These are phyloP conservation scores for Ochlodes sylvanus DNA, from an alignment of 2,888 invertebrate genomes.

Conservation along the genomic window DNA sequence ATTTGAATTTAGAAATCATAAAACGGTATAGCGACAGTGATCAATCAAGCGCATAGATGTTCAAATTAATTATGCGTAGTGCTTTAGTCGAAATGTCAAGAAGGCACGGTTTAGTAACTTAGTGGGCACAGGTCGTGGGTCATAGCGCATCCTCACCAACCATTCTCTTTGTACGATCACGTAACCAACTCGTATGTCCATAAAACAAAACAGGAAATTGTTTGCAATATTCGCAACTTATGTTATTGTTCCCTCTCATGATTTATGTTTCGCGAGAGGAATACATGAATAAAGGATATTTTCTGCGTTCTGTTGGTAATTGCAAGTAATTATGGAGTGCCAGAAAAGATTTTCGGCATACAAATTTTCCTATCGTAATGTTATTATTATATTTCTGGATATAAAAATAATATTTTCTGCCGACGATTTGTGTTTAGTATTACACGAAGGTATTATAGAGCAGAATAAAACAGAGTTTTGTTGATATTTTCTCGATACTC, in stretches of 20 bases:
- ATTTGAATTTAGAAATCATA: slow-evolving; percentile 33
- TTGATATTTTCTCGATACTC: too few relatives aligned
- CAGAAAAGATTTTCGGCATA: slow-evolving; percentile 18
- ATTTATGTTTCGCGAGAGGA: slow-evolving; percentile 22
- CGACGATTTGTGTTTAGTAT: background rate
- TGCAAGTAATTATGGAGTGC: slow-evolving; percentile 24
- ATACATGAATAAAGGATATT: slow-evolving; percentile 22
- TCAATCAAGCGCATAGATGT: slow-evolving; percentile 47
- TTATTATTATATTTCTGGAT: slow-evolving; percentile 1
- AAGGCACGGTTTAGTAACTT: slow-evolving; percentile 43
- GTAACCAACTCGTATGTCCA: slow-evolving; percentile 41
- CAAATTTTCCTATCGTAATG: background rate
- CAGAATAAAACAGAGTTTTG: background rate
- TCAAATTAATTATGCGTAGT: slow-evolving; percentile 44
- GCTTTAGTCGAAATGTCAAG: slow-evolving; percentile 48
- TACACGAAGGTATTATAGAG: background rate
- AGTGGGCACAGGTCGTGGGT: slow-evolving; percentile 46
- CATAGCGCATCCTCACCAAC: slow-evolving; percentile 49
- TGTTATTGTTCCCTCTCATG: slow-evolving; percentile 27
- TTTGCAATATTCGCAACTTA: slow-evolving; percentile 25
- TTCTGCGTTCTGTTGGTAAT: slow-evolving; percentile 24
- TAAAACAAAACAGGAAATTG: slow-evolving; percentile 34
- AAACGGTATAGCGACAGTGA: slow-evolving; percentile 43
- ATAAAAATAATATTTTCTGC: slow-evolving; percentile 8
- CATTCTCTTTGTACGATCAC: slow-evolving; percentile 43